Percentiles rank a stretch among this genome's conserved stretches.
These are phyloP conservation scores for Megathymus violae DNA, from an alignment of 1,140 invertebrate genomes.

Conservation along the genomic window DNA sequence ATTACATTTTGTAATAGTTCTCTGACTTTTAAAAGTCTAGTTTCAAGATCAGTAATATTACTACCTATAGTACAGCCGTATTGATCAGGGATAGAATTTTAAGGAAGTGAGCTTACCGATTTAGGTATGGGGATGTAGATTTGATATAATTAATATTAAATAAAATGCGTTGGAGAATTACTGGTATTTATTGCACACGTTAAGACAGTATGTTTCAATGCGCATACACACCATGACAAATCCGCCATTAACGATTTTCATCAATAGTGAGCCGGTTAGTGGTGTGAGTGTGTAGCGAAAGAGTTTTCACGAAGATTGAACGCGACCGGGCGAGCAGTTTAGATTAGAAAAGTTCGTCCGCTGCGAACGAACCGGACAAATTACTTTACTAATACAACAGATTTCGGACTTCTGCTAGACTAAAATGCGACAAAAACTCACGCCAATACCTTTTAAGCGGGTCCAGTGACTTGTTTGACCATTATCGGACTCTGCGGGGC, in stretches of 20 bases:
- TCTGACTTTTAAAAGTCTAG: too few relatives aligned
- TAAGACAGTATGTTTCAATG: too few relatives aligned
- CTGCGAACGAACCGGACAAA: conserved; percentile 60
- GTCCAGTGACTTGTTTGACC: conserved; percentile 19
- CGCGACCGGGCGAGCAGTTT: conserved; percentile 66
- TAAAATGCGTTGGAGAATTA: too few relatives aligned
- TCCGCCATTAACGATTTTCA: conserved; percentile 26
- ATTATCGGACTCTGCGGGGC: neutral
- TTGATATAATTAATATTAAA: too few relatives aligned
- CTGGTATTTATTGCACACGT: too few relatives aligned
- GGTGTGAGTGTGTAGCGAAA: conserved; percentile 42
- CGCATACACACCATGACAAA: too few relatives aligned
- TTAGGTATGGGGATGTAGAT: too few relatives aligned
- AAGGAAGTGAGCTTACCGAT: too few relatives aligned
- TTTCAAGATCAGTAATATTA: too few relatives aligned
- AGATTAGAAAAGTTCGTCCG: conserved; percentile 78
- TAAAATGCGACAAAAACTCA: conserved; percentile 61
- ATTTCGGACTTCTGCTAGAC: conserved; percentile 59
- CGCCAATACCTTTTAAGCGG: conserved; percentile 37
- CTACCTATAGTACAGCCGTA: too few relatives aligned
- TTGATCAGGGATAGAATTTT: too few relatives aligned
- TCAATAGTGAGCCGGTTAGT: conserved; percentile 36
- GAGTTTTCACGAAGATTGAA: conserved; percentile 72
- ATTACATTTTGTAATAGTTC: too few relatives aligned
- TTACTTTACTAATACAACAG: conserved; percentile 80